Base-by-base conservation (phyloP, 2,888 invertebrate species). In the Xestia xanthographa region DNA sequence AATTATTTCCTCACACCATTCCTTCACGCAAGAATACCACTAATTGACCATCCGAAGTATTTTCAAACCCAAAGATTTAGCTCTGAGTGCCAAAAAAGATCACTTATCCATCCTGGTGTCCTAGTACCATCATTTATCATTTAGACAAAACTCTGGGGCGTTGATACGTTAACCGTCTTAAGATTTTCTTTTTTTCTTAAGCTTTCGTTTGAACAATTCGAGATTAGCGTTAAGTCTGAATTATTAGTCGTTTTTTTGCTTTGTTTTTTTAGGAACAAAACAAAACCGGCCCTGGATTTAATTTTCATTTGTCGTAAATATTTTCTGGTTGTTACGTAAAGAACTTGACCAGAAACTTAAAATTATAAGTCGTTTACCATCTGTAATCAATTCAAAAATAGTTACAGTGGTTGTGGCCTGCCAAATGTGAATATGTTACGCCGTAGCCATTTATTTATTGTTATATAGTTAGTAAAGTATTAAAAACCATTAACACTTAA, bases 71-170 rank as follows among this genome's bases (percentile, higher is more conserved):
- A 69, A 65, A 82, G 82, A 78, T 72, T 86, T 74, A 71, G 75
- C 26, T 66, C 26, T 38, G 50, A 74, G 77, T 70, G 80, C 77
- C 80, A 72, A 77, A 82, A 86, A 76, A 84, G 75, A 70, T 73
- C 72, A 75, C 74, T 77, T 48, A 41, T 45, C 22, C 66, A 34
- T 67, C 53, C 41, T 65, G 29, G 41, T 41, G 26, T 53, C 60
- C 45, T 58, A 56, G 41, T 26, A 58, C 43, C 17, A 72, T 66
- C 85, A 89, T 88, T 87, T 83, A 89, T 89, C 89, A 89, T 86
- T 85, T 20, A 68, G 77, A 69, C 83, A 74, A 75, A 72, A 70
- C 75, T 82, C 74, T 26, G 2, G 66, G 66, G 84, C 84, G 84
- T 86, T 84, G 84, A 85, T 80, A 84, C 88, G 81, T 79, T 58